Conservation (phyloP, 30 jellyfish, hydroid and myxozoan genomes). For the Aurelia sp. region DNA sequence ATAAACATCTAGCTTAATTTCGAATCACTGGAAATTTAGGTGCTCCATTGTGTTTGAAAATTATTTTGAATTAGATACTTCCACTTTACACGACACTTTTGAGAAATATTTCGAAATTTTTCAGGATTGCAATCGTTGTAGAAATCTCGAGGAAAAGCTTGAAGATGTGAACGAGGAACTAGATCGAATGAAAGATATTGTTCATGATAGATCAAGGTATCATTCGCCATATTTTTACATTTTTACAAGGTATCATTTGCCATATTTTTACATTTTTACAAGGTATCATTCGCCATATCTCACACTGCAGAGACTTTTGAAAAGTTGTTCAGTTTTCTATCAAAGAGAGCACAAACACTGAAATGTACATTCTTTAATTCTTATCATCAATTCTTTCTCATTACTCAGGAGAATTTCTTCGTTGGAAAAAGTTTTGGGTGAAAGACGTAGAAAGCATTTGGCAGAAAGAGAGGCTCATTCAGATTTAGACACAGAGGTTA, state of each 20-base stretch:
- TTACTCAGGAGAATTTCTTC: constrained; percentile 62
- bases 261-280: neutral
- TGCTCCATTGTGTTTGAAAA: too few species aligned
- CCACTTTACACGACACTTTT: too few species aligned
- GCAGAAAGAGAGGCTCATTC: constrained; percentile 1
- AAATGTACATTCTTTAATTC: too few species aligned
- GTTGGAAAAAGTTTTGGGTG: constrained; percentile 59
- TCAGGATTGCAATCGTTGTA: constrained; percentile 61
- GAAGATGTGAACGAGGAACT: constrained; percentile 61
- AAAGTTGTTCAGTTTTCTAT: too few species aligned
- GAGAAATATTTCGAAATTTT: neutral
- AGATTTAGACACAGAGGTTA: constrained; percentile 13
- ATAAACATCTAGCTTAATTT: too few species aligned
- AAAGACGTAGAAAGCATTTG: constrained; percentile 23
- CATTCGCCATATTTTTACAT: too few species aligned
- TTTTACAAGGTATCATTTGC: constrained; percentile 12
- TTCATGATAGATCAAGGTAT: constrained; percentile 67
- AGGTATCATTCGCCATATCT: constrained; percentile 2
- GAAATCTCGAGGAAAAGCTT: constrained; percentile 48
- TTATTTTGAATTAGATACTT: too few species aligned
- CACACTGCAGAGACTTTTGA: neutral
- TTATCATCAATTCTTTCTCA: neutral
- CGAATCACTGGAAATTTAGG: too few species aligned
- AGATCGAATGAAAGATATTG: constrained; percentile 41
- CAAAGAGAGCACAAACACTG: too few species aligned